Percentiles rank a stretch among this genome's conserved stretches.
Conservation (phyloP, 2,113 vertebrate species). For the Ginglymostoma cirratum region DNA sequence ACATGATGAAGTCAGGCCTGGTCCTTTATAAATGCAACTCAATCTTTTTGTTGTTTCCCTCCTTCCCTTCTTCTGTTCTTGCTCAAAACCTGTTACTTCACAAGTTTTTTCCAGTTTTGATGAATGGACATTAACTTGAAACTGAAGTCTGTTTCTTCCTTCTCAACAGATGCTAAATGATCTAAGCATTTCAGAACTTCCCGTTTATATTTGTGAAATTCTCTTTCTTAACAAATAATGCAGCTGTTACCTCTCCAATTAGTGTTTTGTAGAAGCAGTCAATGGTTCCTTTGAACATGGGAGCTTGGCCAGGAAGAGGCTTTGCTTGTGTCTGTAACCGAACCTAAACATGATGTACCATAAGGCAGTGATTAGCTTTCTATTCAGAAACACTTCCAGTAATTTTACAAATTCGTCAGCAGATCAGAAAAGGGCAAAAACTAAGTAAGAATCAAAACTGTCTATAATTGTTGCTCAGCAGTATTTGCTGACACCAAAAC, state of each 20-base stretch:
- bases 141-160: neutral
- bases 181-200: neutral
- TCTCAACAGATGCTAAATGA: neutral
- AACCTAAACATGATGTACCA: conserved; percentile 60
- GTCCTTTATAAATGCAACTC: too few relatives aligned
- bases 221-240: neutral
- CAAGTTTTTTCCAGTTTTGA: neutral
- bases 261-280: conserved; percentile 91
- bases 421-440: neutral
- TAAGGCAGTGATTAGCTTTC: neutral
- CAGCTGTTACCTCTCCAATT: conserved; percentile 68
- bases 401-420: neutral
- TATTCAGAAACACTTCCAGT: neutral
- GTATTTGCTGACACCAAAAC: too few relatives aligned
- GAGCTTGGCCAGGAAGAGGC: conserved; percentile 66
- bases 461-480: neutral
- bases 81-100: neutral
- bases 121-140: neutral
- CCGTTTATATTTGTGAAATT: neutral
- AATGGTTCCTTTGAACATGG: conserved; percentile 75
- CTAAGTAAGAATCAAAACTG: neutral
- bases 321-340: conserved; percentile 85
- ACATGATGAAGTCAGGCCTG: too few relatives aligned
- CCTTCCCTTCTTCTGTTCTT: neutral
- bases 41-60: too few relatives aligned